Conservation (phyloP, 2,797 vertebrate genomes). For the Ctenopoma kingsleyae region DNA sequence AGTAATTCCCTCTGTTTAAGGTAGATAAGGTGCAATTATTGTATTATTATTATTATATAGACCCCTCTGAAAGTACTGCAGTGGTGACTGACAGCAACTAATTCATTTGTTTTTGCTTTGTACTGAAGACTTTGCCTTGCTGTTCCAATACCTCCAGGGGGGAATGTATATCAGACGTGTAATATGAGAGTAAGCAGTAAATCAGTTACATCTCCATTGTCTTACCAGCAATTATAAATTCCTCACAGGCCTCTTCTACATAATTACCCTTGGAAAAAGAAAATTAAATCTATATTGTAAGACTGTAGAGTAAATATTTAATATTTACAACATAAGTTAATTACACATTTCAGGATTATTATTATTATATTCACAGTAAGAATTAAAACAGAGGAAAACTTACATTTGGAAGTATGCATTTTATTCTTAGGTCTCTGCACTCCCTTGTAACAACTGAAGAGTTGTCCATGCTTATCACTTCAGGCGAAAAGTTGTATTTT, state of each 20-base stretch:
- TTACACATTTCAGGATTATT: background rate
- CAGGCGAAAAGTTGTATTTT: rapidly evolving
- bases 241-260: rapidly evolving
- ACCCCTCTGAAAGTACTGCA: too few relatives aligned
- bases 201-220: background rate
- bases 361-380: background rate
- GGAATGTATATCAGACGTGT: background rate
- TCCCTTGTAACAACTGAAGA: rapidly evolving
- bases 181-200: background rate
- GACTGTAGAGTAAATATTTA: background rate
- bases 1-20: background rate
- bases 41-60: background rate
- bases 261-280: rapidly evolving
- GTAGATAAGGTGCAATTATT: background rate
- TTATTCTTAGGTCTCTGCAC: conserved; percentile 20
- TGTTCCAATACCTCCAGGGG: too few relatives aligned
- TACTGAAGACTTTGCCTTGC: too few relatives aligned
- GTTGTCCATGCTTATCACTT: background rate
- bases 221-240: conserved; percentile 13
- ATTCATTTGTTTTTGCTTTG: too few relatives aligned
- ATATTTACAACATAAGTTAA: background rate
- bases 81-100: too few relatives aligned
- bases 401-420: rapidly evolving
- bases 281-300: background rate
- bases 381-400: conserved; percentile 16